Base-by-base conservation (phyloP, 2,888 invertebrate genomes). In the Galeopsomyia nigrocyanea region DNA sequence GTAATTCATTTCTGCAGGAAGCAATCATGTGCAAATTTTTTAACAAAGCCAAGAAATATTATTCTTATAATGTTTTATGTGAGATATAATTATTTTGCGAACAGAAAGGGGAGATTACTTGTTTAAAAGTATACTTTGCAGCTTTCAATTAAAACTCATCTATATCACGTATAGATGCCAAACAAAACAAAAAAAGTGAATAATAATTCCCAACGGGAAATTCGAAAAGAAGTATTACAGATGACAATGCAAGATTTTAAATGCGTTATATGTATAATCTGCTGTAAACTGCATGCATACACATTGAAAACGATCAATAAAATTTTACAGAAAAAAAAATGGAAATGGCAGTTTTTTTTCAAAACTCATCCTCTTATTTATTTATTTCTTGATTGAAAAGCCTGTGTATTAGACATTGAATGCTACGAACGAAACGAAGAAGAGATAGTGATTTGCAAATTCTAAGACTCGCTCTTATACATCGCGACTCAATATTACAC, bases 331-430 rank as follows among this genome's bases (percentile, higher is more conserved):
- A 71, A 57, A 76, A 75, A 72, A 57, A 5, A 46, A 58, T 14
- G 50, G 0, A 26, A 21, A 19, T 31, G 31, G 31, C 10, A 46
- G 10, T 63, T 19, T 14, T 51, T 31, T 51, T 16, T 61, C 7
- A 31, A 10, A 10, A 26, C 17, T 26, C 7, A 17, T n/a, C 26
- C 19, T 47, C 16, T 71, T 70, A 2, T 31, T 91, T 14, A 84
- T 89, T 0, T 81, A 92, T 0, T 89, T 90, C 78, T 92, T 92
- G 80, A 0, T 92, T 92, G 0, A 92, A 92, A 80, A 90, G 91
- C n/a, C n/a, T 26, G 26, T 26, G 26, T 26, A 26, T 3, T 26
- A 26, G 26, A 26, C 5, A 26, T 26, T 26, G 5, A 5, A 26
- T 26, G 26, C 26, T 5, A 5, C 5, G 26, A 26, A 26, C 5